A percentile compares a stretch with the other conserved stretches of the same genome.
These are phyloP conservation scores for Drosophila watanabei DNA, from an alignment of 1,140 invertebrate species.

Conservation along the genomic window DNA sequence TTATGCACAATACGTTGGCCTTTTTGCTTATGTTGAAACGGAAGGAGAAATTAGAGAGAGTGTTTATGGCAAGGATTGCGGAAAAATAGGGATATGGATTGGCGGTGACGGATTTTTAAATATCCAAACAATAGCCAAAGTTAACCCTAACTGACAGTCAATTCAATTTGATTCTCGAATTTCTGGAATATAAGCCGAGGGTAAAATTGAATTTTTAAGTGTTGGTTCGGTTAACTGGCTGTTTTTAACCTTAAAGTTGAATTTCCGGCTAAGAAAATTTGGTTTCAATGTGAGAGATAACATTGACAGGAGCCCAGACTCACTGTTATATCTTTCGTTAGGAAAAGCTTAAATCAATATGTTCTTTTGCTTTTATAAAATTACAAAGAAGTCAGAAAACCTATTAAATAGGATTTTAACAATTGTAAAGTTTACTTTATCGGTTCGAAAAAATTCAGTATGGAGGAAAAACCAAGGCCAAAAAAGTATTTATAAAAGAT, in stretches of 20 bases:
- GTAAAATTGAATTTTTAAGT: neutral
- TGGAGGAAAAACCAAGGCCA: neutral
- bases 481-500: neutral
- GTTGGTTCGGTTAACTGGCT: neutral
- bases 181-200: neutral
- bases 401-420: no score
- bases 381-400: neutral
- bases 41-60: slow-evolving; percentile 8
- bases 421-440: neutral
- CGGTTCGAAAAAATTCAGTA: neutral
- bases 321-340: neutral
- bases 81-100: neutral
- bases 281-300: neutral
- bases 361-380: no score
- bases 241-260: neutral
- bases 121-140: neutral
- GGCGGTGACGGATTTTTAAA: neutral
- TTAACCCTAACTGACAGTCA: neutral
- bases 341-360: neutral
- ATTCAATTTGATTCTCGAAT: neutral
- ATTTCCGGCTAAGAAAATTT: no score
- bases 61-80: slow-evolving; percentile 1
- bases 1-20: slow-evolving; percentile 71
- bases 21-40: slow-evolving; percentile 50
- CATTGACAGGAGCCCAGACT: neutral